phyloP scores from a whole-genome alignment of 1,140 invertebrate species.

The Drosophila sturtevanti region DNA sequence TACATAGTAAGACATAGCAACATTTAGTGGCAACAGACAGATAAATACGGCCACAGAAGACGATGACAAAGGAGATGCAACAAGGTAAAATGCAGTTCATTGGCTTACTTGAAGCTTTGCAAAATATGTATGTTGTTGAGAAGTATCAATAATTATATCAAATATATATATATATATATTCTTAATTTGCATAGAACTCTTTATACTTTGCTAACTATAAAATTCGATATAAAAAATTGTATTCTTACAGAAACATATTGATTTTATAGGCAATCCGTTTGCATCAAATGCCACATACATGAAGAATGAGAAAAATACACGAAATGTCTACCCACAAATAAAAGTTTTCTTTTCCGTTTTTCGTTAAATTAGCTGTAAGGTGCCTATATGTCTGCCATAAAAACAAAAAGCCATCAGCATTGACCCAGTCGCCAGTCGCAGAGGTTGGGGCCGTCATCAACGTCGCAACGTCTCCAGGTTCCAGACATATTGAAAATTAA shows the following conservation, averaged over 20 bases:
- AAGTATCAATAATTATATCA: no score
- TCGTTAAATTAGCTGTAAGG: slow-evolving; percentile 73
- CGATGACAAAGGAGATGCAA: not conserved
- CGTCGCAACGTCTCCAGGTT: slow-evolving; percentile 37
- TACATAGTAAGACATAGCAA: slow-evolving; percentile 8
- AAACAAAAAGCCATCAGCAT: slow-evolving; percentile 77
- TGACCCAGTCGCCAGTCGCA: slow-evolving; percentile 65
- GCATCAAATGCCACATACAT: slow-evolving; percentile 46
- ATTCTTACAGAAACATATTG: not conserved
- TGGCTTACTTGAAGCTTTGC: not conserved
- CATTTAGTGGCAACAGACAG: not conserved
- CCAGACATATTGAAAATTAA: slow-evolving; percentile 81
- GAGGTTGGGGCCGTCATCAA: slow-evolving; percentile 39
- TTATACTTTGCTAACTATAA: no score
- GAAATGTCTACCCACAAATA: slow-evolving; percentile 28
- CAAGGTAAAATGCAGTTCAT: not conserved
- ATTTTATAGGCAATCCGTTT: not conserved
- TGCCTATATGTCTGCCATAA: slow-evolving; percentile 80
- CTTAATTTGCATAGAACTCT: no score
- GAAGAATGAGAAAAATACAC: not conserved
- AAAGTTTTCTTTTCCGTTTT: slow-evolving; percentile 1
- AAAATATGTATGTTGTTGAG: not conserved
- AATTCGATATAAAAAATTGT: no score
- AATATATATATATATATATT: no score
- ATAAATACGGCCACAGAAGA: not conserved